Conservation (phyloP, 2,888 invertebrate genomes). For the Drosophila lacicola region DNA sequence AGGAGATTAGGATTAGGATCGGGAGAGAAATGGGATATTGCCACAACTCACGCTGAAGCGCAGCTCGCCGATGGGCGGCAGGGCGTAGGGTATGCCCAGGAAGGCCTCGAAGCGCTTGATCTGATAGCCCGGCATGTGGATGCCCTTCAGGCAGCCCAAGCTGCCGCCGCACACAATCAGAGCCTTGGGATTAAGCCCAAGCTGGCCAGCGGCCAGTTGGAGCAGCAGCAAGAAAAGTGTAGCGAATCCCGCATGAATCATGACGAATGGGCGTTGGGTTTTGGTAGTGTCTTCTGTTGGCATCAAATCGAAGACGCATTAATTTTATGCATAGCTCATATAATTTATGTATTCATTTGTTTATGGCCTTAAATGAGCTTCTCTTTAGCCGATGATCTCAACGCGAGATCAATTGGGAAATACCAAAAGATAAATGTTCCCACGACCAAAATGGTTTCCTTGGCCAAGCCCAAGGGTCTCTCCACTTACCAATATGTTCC, state of each 20-base stretch:
- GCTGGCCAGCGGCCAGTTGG: not conserved
- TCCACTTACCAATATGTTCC: slow-evolving; percentile 1
- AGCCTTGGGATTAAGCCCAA: slow-evolving; percentile 5
- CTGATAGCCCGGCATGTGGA: slow-evolving; percentile 75
- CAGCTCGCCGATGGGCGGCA: slow-evolving; percentile 82
- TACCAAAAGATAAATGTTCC: not conserved
- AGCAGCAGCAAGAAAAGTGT: slow-evolving; percentile 24
- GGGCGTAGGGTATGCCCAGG: slow-evolving; percentile 84
- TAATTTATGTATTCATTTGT: slow-evolving; percentile 47
- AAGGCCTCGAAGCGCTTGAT: slow-evolving; percentile 81
- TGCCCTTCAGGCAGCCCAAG: slow-evolving; percentile 80
- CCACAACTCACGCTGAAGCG: slow-evolving; percentile 81
- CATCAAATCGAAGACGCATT: slow-evolving; percentile 39
- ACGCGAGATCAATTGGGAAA: not conserved
- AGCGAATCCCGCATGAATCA: slow-evolving; percentile 42
- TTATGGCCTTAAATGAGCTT: slow-evolving; percentile 19
- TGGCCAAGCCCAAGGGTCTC: not conserved
- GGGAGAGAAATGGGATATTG: too few species aligned
- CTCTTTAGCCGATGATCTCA: slow-evolving; percentile 39
- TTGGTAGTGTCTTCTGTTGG: slow-evolving; percentile 17
- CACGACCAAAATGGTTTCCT: slow-evolving; percentile 6
- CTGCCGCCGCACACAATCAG: slow-evolving; percentile 69
- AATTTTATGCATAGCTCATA: slow-evolving; percentile 62
- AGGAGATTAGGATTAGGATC: too few species aligned
- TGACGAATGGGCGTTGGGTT: slow-evolving; percentile 24